Percentiles rank a stretch among this genome's conserved stretches.
phyloP scores from a whole-genome alignment of 2,113 vertebrate genomes.

The Bungarus multicinctus region DNA sequence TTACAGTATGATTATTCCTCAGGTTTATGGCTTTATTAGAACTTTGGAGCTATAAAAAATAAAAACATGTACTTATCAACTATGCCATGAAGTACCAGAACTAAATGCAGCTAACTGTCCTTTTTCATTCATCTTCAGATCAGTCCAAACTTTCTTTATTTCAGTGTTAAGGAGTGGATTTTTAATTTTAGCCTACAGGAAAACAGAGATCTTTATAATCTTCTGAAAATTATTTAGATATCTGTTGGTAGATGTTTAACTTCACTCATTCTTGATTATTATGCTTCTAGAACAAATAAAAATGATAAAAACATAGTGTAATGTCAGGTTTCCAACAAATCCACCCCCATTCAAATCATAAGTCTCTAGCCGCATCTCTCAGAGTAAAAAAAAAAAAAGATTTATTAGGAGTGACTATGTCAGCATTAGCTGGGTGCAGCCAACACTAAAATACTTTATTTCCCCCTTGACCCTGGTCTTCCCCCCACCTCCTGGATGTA shows the following conservation, averaged over 20 bases:
- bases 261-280: not conserved
- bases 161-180: not conserved
- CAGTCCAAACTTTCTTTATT: not conserved
- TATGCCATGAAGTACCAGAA: not conserved
- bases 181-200: not conserved
- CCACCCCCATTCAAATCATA: too few relatives aligned
- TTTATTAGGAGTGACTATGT: too few relatives aligned
- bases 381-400: too few relatives aligned
- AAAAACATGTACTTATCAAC: not conserved
- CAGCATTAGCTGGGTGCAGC: too few relatives aligned
- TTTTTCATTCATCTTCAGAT: not conserved
- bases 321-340: too few relatives aligned
- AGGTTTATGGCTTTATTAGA: not conserved
- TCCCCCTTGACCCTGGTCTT: too few relatives aligned
- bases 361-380: too few relatives aligned
- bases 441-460: too few relatives aligned
- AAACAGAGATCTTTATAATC: not conserved
- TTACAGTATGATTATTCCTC: not conserved
- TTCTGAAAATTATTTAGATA: not conserved
- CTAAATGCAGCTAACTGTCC: not conserved
- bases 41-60: not conserved
- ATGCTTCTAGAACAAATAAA: not conserved
- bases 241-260: not conserved
- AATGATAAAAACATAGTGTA: not conserved
- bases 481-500: too few relatives aligned